phyloP scores from a whole-genome alignment of 2,113 vertebrate genomes.

The Mobula hypostoma region DNA sequence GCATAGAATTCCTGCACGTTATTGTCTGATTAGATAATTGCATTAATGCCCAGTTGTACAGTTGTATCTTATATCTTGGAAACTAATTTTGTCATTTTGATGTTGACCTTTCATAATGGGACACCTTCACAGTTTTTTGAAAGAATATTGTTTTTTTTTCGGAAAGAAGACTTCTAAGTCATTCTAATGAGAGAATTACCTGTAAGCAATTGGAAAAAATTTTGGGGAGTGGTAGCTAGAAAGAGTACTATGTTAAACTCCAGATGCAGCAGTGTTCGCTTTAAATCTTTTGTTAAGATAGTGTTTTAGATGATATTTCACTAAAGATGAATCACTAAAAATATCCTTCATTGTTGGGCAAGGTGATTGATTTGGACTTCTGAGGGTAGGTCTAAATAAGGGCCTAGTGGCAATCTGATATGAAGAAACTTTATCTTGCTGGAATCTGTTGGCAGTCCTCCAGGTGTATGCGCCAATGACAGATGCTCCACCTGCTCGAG shows the following conservation, averaged over 20 bases:
- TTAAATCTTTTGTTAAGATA: not conserved
- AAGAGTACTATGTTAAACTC: no score
- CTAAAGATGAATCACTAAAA: not conserved
- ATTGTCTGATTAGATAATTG: no score
- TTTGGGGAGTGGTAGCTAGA: not conserved
- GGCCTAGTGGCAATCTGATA: not conserved
- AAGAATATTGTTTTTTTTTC: not conserved
- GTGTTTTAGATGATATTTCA: not conserved
- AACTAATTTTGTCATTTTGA: not conserved
- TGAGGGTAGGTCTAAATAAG: not conserved
- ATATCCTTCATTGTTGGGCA: not conserved
- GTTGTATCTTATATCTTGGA: not conserved
- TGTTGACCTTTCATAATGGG: not conserved
- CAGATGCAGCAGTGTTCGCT: not conserved
- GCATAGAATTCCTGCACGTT: no score
- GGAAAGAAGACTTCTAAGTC: no score
- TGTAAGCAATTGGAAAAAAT: not conserved
- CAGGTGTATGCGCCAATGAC: not conserved
- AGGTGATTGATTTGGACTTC: constrained; percentile 14
- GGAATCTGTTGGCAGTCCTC: not conserved
- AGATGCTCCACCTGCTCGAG: not conserved
- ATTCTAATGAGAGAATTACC: not conserved
- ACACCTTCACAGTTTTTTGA: not conserved
- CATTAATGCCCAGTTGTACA: no score
- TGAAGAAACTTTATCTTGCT: constrained; percentile 8